Evolutionary conservation across 2,888 invertebrate species (phyloP), one percentile per base, ranked within the genome.

Genomic region (Junonia oenone): DNA sequence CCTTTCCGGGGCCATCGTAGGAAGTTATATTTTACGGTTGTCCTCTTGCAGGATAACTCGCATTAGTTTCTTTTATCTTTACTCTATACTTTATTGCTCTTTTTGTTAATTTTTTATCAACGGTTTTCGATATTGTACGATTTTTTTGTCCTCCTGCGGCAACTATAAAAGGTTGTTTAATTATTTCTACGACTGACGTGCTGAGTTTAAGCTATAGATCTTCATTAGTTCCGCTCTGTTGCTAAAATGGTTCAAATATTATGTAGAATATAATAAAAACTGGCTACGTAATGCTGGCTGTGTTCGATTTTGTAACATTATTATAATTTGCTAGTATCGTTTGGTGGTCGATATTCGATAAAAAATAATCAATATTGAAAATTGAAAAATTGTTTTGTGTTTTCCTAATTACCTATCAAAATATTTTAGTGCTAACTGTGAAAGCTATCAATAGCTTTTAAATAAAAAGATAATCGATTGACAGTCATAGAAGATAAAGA

Each of bases 1-100:
- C 56, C 45, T 50, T 52, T 56, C 15, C n/a, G 31, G 31, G 49
- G 52, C 50, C 35, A 26, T 48, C 37, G 38, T n/a, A 49, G 56
- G 46, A 26, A 33, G 37, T 47, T 49, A 26, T 43, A n/a, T 43
- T 43, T 43, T 43, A 26, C 6, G 13, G 22, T n/a, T n/a, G 43
- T 43, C 43, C 22, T 43, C 26, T 26, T 26, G 6, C 13, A 1
- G 13, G 13, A 43, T 43, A n/a, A 43, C 40, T 43, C n/a, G 43
- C n/a, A 6, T 37, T 14, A 14, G 37, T 43, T 13, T 43, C 22
- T 26, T 26, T 43, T 43, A 40, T 13, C 13, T 43, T 43, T 43
- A 13, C 9, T 9, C 8, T 38, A 15, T 38, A n/a, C 14, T 43
- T 26, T 26, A 43, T 26, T 26, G 43, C 13, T n/a, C 6, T 13